phyloP scores from a whole-genome alignment of 2,113 vertebrate genomes.

The Protobothrops flavoviridis region DNA sequence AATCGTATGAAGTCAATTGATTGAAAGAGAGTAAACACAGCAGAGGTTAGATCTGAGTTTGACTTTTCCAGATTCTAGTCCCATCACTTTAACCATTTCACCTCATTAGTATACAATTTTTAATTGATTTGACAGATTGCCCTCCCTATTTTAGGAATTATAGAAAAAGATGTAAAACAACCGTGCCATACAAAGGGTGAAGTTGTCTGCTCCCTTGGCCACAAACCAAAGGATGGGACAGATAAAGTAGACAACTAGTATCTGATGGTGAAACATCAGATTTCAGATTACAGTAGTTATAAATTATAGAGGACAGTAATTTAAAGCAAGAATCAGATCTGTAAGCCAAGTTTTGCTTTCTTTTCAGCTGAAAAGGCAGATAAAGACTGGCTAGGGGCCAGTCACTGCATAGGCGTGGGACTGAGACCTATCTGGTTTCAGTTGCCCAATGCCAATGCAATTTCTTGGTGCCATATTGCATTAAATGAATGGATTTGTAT shows the following conservation, averaged over 20 bases:
- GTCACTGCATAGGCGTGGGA: neutral
- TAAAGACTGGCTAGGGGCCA: neutral
- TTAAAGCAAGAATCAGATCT: neutral
- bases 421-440: neutral
- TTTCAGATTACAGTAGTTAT: neutral
- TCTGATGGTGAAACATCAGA: neutral
- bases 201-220: neutral
- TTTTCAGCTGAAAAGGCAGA: constrained; percentile 1
- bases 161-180: neutral
- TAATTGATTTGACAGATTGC: neutral
- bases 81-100: neutral
- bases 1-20: neutral
- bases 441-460: rapidly evolving
- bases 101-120: neutral
- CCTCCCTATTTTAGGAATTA: neutral
- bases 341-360: neutral
- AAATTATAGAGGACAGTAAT: neutral
- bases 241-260: neutral
- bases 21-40: neutral
- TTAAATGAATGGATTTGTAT: neutral
- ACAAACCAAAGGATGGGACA: neutral
- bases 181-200: neutral
- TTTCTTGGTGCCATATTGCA: neutral
- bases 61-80: neutral
- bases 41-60: neutral